Base-by-base conservation (phyloP, 2,888 invertebrate genomes). In the Netelia melanura region DNA sequence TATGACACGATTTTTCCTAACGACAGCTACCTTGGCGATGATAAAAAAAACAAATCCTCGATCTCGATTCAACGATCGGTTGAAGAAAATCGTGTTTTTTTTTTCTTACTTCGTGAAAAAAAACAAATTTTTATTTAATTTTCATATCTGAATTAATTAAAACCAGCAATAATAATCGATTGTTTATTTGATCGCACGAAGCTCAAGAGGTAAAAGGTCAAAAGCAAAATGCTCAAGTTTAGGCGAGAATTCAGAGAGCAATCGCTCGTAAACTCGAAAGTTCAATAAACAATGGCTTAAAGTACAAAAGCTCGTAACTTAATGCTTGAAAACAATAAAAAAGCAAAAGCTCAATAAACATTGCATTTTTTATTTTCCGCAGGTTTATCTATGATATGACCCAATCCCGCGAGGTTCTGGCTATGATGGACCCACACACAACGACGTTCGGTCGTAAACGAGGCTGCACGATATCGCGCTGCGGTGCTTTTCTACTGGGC, bases 381-480 rank as follows among this genome's bases (percentile, higher is more conserved):
- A 87, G 87, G 74, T 86, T 83, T 74, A 67, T 83, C 76, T 85
- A 85, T 89, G 88, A 88, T 92, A 94, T 94, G 94, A 94, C 93
- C 89, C 94, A 94, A 87, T 93, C 94, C 81, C 92, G 94, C 81
- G 94, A 94, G 89, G 94, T 94, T 81, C 90, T 94, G 89, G 94
- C 94, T 91, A 95, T 96, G 94, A 96, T 96, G 95, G 96, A 96
- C 92, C 95, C 95, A 61, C 95, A 95, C 82, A 95, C 94, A 64
- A 95, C 95, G 80, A 96, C 96, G 89, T 96, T 96, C 92, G 95
- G 96, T 68, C 96, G 95, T 65, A 95, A 95, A 91, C 94, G 95
- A 72, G 96, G 96, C 30, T 95, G 96, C 87, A 95, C 95, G 90
- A 93, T 97, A 74, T 96, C 97, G 30, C 95, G 95, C 88, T 95